Evolutionary conservation across 2,113 vertebrate species (phyloP), one percentile per base, ranked within the genome.

Genomic region (Chlorodrepanis virens): DNA sequence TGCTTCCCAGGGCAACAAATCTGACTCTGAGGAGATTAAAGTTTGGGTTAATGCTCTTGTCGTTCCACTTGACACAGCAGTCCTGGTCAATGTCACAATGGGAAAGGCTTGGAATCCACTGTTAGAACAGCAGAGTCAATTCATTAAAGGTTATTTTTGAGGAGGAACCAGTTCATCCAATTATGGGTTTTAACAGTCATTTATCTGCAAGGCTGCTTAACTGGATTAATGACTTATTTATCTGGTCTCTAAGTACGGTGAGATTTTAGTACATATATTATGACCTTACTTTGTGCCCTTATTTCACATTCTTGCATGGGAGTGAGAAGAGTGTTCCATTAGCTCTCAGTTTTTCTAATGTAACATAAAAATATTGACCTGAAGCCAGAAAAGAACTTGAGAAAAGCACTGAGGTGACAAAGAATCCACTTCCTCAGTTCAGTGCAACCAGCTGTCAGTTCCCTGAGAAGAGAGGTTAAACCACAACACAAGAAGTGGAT

Each of bases 121-220:
- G 81, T 82, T 96, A 63, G 75, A 88, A 61, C 56, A 49, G 71
- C 71, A 94, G 89, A 96, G 94, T 91, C 95, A 88, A 96, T 95
- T 96, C 96, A 76, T 97, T 96, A 93, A 75, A 93, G 92, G 94
- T 96, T 97, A 97, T 97, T 97, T 97, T 96, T 96, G 96, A 97
- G 94, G 88, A 95, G 92, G 92, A 96, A 95, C 65, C n/a, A 9
- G 82, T 97, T 97, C 80, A 97, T 97, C 97, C 96, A 96, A 97
- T 97, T 97, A 97, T 29, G 83, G 87, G 92, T 96, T 96, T 96
- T 96, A 97, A 89, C 87, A 91, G 91, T 87, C 65, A 94, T 96
- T 95, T 96, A 93, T 90, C 94, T 96, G 81, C 84, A 94, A 96
- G 96, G 70, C 92, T 91, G 22, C 90, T 93, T 97, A 96, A 96